Conservation (phyloP, 2,113 vertebrate species). For the Thunnus maccoyii region DNA sequence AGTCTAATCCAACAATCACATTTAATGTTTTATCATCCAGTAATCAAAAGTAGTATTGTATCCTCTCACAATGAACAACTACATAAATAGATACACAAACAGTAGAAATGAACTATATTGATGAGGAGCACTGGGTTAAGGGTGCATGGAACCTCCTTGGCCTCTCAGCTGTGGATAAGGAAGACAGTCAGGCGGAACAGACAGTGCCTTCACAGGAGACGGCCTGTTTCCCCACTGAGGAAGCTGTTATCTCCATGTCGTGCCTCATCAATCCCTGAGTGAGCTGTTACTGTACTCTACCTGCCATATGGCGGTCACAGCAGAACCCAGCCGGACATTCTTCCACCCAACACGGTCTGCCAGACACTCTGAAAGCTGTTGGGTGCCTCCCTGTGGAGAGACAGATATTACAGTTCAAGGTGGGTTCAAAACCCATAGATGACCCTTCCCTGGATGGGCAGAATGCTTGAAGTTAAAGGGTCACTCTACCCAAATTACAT, state of each 20-base stretch:
- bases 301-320: constrained; percentile 85
- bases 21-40: background rate
- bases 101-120: background rate
- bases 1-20: background rate
- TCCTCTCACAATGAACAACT: background rate
- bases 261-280: constrained; percentile 71
- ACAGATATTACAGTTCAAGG: constrained; percentile 54
- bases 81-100: background rate
- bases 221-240: constrained; percentile 63
- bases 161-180: constrained; percentile 54
- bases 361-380: constrained; percentile 83
- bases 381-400: constrained; percentile 85
- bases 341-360: constrained; percentile 78
- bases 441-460: background rate
- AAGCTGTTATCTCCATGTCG: constrained; percentile 75
- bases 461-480: constrained; percentile 1
- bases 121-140: background rate
- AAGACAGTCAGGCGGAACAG: constrained; percentile 56
- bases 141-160: background rate
- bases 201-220: constrained; percentile 59
- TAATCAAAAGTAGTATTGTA: background rate
- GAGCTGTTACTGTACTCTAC: constrained; percentile 80
- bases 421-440: constrained; percentile 1
- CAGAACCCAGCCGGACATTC: constrained; percentile 77
- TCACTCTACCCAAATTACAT: constrained; percentile 1